A percentile compares a stretch with the other conserved stretches of the same genome.
Evolutionary conservation across 2,797 vertebrate species (phyloP).

Genomic region (Rhabdophis nuchalis): DNA sequence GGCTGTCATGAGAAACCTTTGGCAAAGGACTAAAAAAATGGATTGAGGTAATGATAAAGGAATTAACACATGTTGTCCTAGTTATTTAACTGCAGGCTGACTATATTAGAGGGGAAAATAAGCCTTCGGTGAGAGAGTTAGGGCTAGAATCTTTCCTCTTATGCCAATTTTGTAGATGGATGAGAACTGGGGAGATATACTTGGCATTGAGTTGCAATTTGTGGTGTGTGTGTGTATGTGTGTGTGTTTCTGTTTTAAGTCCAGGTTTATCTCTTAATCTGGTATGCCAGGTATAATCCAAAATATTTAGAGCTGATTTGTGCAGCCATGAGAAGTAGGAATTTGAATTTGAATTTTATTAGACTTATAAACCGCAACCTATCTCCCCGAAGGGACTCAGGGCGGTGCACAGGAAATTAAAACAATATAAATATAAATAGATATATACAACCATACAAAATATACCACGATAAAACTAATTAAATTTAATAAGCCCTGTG

Average conservation of each 20-base stretch:
- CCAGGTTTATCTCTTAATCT: not conserved
- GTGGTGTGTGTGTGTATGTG: too few relatives aligned
- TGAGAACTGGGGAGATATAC: too few relatives aligned
- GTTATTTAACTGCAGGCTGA: not conserved
- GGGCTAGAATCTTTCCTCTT: not conserved
- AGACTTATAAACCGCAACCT: too few relatives aligned
- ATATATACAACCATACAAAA: too few relatives aligned
- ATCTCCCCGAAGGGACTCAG: too few relatives aligned
- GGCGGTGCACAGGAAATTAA: too few relatives aligned
- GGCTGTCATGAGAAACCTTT: not conserved
- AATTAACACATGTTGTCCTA: not conserved
- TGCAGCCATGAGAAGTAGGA: not conserved
- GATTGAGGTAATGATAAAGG: not conserved
- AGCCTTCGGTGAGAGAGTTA: not conserved
- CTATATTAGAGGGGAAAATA: not conserved
- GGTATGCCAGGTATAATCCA: not conserved
- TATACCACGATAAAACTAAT: too few relatives aligned
- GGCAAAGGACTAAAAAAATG: not conserved
- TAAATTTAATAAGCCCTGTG: too few relatives aligned
- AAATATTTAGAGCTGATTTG: not conserved
- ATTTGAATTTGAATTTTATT: too few relatives aligned
- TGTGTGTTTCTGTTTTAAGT: not conserved
- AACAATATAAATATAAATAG: too few relatives aligned
- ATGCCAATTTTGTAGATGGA: not conserved
- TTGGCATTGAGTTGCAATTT: not conserved